A percentile compares a stretch with the other conserved stretches of the same genome.
These are phyloP conservation scores for Philopotamus ludificatus DNA, from an alignment of 1,140 invertebrate species.

Conservation along the genomic window DNA sequence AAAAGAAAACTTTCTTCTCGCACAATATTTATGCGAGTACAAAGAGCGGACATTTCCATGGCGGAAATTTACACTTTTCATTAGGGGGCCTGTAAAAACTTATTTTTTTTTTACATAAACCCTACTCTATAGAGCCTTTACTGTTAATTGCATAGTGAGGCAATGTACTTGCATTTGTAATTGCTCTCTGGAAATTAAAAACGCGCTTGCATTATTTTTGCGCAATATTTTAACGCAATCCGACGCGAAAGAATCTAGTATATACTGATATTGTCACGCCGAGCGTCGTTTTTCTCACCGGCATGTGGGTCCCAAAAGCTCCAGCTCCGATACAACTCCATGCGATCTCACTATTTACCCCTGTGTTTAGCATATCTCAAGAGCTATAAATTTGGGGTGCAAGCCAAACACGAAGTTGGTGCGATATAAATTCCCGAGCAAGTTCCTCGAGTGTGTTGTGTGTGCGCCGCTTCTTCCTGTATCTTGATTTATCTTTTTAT, in stretches of 20 bases:
- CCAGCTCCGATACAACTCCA: neutral
- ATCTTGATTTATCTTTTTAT: no score
- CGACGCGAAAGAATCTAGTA: no score
- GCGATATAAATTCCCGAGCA: constrained; percentile 19
- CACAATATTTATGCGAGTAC: constrained; percentile 19
- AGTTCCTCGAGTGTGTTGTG: no score
- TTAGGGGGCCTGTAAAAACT: neutral
- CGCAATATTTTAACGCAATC: no score
- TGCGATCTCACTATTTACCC: neutral
- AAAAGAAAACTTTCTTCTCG: constrained; percentile 2
- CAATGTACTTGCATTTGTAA: neutral
- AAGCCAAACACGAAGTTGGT: constrained; percentile 12
- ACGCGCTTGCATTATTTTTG: no score
- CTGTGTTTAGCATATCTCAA: constrained; percentile 21
- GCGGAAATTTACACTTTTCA: constrained; percentile 18
- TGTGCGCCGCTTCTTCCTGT: no score
- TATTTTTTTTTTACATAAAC: neutral
- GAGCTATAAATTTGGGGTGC: constrained; percentile 22
- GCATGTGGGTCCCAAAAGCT: constrained; percentile 1
- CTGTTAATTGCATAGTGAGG: no score
- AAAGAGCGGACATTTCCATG: constrained; percentile 4
- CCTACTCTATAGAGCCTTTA: neutral
- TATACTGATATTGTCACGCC: no score
- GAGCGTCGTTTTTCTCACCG: no score
- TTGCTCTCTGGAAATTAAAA: neutral